Evolutionary conservation across 2,113 vertebrate genomes (phyloP).

Genomic region (Crotalus horridus): DNA sequence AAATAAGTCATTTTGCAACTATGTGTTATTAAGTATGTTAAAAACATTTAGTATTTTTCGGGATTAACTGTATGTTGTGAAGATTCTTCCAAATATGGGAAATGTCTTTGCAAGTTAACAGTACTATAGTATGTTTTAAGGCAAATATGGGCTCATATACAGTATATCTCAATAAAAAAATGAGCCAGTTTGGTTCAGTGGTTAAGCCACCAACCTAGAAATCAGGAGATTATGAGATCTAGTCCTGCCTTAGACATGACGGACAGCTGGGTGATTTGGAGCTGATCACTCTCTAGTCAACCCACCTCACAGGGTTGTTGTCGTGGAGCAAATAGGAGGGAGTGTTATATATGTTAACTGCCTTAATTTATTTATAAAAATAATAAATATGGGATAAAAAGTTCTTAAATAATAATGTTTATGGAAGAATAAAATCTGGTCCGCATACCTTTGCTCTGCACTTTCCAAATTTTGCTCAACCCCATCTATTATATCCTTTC

Average conservation of each 20-base stretch:
- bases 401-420: neutral
- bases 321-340: neutral
- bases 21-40: neutral
- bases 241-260: neutral
- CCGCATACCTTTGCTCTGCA: neutral
- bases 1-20: neutral
- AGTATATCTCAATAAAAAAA: neutral
- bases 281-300: neutral
- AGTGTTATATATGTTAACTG: neutral
- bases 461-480: neutral
- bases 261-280: neutral
- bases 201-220: neutral
- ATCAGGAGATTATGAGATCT: neutral
- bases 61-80: neutral
- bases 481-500: neutral
- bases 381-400: too few relatives aligned
- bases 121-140: neutral
- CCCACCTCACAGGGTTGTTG: neutral
- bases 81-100: neutral
- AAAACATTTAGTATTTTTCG: neutral
- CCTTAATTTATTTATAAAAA: too few relatives aligned
- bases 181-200: neutral
- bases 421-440: neutral
- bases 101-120: neutral
- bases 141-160: neutral